Base-by-base conservation (phyloP, 2,888 invertebrate genomes). In the Hydroisotoma schaefferi region DNA sequence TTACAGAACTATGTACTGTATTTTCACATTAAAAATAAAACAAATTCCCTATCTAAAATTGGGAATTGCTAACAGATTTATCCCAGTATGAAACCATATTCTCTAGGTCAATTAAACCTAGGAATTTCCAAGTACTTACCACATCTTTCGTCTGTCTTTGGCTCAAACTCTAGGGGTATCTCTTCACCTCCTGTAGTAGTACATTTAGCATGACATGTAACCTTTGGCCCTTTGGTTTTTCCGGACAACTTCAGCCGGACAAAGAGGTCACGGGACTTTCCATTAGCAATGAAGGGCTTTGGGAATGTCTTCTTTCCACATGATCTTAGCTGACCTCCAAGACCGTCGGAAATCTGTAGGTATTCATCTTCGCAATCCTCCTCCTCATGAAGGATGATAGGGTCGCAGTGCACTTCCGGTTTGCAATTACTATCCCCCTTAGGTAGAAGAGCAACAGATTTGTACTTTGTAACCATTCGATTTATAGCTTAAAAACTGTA, bases 341-440 rank as follows among this genome's bases (percentile, higher is more conserved):
- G 23, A 18, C 46, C 46, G 25, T 46, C 46, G 3, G 46, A 46
- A 46, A 46, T 23, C 20, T 46, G 4, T 20, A 46, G 25, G 46
- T 25, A 23, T 23, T 22, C 46, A 20, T 5, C 6, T 4, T 12
- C 6, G 46, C 46, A 46, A 20, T 46, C 46, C 6, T 22, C 23
- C 6, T 22, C 23, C 25, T 46, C 25, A 6, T 25, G 12, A 15
- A 25, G 46, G 6, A 18, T 20, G 4, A 23, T 6, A 10, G 10
- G 20, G 5, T 46, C 20, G 25, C 46, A 46, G 20, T 22, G 4
- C 25, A 46, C 20, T 23, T 46, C 46, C 6, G 25, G 22, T 6
- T 23, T 5, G 25, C 49, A 49, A n/a, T 28, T 25, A 6, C n/a
- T 46, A 25, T 46, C 46, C 8, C 46, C 46, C 46, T 46, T n/a